phyloP scores from a whole-genome alignment of 2,113 vertebrate species.

The Panthera tigris region DNA sequence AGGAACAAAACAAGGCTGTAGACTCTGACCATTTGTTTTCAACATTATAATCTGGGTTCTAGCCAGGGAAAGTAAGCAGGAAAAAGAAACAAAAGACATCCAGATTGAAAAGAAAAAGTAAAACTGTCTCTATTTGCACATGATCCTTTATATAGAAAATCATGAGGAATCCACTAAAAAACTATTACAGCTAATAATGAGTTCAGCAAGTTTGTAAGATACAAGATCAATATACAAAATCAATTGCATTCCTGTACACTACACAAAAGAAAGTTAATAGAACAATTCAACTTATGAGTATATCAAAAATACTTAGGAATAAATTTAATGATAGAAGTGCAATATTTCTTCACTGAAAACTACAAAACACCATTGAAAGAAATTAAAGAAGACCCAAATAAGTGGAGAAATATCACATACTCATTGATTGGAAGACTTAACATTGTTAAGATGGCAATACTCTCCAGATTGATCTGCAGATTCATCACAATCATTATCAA shows the following conservation, averaged over 20 bases:
- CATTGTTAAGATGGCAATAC: background rate
- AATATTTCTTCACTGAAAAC: background rate
- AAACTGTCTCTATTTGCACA: background rate
- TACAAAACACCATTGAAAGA: background rate
- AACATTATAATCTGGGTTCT: background rate
- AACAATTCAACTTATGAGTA: background rate
- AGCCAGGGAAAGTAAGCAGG: background rate
- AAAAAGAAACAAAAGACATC: background rate
- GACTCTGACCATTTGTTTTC: background rate
- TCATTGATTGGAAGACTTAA: background rate
- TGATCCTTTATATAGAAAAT: background rate
- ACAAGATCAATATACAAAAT: background rate
- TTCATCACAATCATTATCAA: background rate
- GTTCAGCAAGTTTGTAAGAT: background rate
- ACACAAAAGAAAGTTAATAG: background rate
- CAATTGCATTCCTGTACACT: background rate
- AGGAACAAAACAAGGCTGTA: background rate
- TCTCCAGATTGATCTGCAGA: background rate
- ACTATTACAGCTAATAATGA: background rate
- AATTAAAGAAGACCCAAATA: background rate
- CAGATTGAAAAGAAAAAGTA: background rate
- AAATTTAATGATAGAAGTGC: background rate
- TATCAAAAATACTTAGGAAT: background rate
- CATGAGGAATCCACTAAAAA: background rate
- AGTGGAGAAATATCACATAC: background rate